phyloP scores from a whole-genome alignment of 1,140 invertebrate genomes.

The Nymphalis io region DNA sequence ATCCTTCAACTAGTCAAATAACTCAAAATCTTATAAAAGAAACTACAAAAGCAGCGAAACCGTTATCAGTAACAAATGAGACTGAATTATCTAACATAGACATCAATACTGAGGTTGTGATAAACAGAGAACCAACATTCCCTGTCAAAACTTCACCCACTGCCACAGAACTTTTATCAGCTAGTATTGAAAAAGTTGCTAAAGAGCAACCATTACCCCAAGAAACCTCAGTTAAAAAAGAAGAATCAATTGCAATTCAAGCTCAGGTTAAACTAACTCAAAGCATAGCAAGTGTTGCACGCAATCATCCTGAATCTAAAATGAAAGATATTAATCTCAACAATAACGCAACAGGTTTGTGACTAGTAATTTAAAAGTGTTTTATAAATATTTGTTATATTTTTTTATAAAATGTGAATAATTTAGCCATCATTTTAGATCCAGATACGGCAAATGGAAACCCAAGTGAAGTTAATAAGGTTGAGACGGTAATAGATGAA shows the following conservation, averaged over 20 bases:
- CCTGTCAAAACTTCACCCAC: constrained; percentile 46
- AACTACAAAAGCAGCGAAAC: constrained; percentile 44
- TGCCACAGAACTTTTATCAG: constrained; percentile 63
- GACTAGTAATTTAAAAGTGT: neutral
- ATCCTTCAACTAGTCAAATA: constrained; percentile 69
- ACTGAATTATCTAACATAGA: constrained; percentile 46
- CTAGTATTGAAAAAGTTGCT: constrained; percentile 71
- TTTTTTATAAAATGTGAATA: neutral
- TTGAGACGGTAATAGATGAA: constrained; percentile 64
- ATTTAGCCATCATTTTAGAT: constrained; percentile 43
- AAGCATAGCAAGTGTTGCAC: constrained; percentile 62
- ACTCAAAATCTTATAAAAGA: constrained; percentile 50
- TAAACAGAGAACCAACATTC: constrained; percentile 51
- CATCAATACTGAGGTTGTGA: constrained; percentile 52
- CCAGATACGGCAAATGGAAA: constrained; percentile 71
- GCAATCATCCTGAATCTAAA: constrained; percentile 62
- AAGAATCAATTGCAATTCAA: constrained; percentile 59
- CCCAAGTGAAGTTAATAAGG: constrained; percentile 55
- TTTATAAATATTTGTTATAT: neutral
- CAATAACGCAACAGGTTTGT: constrained; percentile 64
- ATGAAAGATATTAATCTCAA: constrained; percentile 78
- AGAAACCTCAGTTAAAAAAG: constrained; percentile 40
- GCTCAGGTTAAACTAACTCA: constrained; percentile 72
- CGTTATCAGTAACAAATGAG: constrained; percentile 45
- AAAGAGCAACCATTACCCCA: constrained; percentile 47